Evolutionary conservation across 2,888 invertebrate genomes (phyloP), one percentile per base, ranked within the genome.

Genomic region (Leptinotarsa peninsularis): DNA sequence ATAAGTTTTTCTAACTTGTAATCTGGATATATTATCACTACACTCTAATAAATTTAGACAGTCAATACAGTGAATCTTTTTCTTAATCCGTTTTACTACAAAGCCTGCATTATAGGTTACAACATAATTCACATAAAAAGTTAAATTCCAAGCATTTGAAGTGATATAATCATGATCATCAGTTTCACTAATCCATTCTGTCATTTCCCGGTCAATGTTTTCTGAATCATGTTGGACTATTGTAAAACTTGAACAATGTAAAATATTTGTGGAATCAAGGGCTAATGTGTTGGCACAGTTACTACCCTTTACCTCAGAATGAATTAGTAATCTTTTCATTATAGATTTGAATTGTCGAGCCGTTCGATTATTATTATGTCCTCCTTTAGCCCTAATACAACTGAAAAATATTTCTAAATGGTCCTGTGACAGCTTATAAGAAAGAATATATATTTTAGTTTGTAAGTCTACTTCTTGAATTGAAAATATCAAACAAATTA

Each of bases 351-450:
- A 77, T 33, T 79, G 77, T 67, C 52, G 4, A 21, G 72, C 67
- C 17, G 73, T 76, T 21, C 76, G 76, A 66, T 78, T 76, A 69
- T 79, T 77, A 70, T 79, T 77, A 67, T 23, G 67, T 14, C 76
- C 77, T 49, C 70, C 56, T 49, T 21, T 54, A 54, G 70, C 66
- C 49, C 77, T 69, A 15, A 76, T 33, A 23, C 54, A n/a, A 49
- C 73, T 56, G 52, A 75, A 78, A 21, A 75, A 71, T 33, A 73
- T 73, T 67, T 76, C 76, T 10, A 71, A 58, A 52, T 76, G 77
- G 66, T 76, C 74, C n/a, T 77, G 79, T 3, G 66, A 54, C 0
- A 78, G 52, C 54, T 76, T 75, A 23, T 77, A 76, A 4, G 68
- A 54, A 50, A 79, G 43, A 33, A 78, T 21, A 71, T 21, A 71